phyloP scores from a whole-genome alignment of 1,140 invertebrate species.

The Rhagoletis pomonella region DNA sequence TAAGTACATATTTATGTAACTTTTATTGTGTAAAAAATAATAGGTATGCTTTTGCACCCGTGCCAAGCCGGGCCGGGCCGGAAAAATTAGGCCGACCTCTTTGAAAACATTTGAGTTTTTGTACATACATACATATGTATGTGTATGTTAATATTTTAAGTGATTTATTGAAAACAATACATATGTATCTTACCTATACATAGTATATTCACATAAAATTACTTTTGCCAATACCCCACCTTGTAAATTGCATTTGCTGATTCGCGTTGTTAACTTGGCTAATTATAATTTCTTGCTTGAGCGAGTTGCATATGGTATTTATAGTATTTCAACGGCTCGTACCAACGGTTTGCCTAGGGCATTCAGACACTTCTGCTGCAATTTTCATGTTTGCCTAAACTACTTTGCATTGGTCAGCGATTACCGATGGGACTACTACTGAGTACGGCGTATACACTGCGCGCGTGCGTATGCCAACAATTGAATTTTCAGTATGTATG shows the following conservation, averaged over 20 bases:
- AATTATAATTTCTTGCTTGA: slow-evolving; percentile 53
- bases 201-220: not conserved
- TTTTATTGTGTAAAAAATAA: too few relatives aligned
- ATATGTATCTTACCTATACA: not conserved
- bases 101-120: too few relatives aligned
- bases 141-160: not conserved
- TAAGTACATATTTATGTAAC: too few relatives aligned
- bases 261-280: slow-evolving; percentile 42
- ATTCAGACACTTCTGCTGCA: not conserved
- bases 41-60: too few relatives aligned
- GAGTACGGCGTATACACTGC: not conserved
- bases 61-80: too few relatives aligned
- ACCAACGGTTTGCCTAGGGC: not conserved
- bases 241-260: not conserved
- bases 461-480: not conserved
- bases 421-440: not conserved
- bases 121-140: too few relatives aligned
- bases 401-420: slow-evolving; percentile 2
- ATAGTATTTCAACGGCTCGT: not conserved
- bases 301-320: not conserved
- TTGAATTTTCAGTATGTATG: not conserved
- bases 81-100: too few relatives aligned
- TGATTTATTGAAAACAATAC: not conserved
- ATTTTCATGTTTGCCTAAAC: not conserved
- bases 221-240: not conserved